Percentiles rank a stretch among this genome's conserved stretches.
Evolutionary conservation across 2,113 vertebrate genomes (phyloP).

Genomic region (Lophius piscatorius): DNA sequence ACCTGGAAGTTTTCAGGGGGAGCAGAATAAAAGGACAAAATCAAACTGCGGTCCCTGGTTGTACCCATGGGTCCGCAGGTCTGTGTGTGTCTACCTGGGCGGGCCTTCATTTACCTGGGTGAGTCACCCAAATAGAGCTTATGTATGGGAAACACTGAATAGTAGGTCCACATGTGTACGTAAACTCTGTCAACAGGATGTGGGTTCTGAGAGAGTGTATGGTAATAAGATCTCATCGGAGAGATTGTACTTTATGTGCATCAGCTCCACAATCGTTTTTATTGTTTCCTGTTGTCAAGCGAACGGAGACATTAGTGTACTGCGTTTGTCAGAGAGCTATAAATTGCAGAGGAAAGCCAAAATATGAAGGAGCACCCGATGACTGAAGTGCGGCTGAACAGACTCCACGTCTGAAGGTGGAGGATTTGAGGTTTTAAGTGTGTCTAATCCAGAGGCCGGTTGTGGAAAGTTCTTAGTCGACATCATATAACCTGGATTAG

Average conservation of each 20-base stretch:
- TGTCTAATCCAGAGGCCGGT: constrained; percentile 43
- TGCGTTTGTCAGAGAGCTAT: background rate
- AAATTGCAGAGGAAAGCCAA: background rate
- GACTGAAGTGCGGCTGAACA: constrained; percentile 1
- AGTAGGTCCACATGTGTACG: too few species aligned
- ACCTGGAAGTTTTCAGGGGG: too few species aligned
- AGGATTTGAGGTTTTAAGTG: constrained; percentile 47
- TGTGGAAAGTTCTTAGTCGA: constrained; percentile 14
- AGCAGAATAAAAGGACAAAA: too few species aligned
- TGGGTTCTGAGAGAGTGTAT: background rate
- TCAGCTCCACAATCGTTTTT: too few species aligned
- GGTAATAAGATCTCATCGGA: background rate
- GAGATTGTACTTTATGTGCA: background rate
- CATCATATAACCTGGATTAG: constrained; percentile 46
- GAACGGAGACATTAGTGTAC: constrained; percentile 1
- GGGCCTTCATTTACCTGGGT: too few species aligned
- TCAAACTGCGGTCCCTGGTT: too few species aligned
- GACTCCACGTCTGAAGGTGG: constrained; percentile 31
- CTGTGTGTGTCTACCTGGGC: too few species aligned
- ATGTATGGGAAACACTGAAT: too few species aligned
- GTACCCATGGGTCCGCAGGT: too few species aligned
- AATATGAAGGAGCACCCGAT: too few species aligned
- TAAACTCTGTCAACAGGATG: too few species aligned
- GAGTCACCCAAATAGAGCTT: too few species aligned
- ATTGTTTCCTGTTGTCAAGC: constrained; percentile 6